Evolutionary conservation across 2,113 vertebrate species (phyloP), one percentile per base, ranked within the genome.

Genomic region (Nymphicus hollandicus): DNA sequence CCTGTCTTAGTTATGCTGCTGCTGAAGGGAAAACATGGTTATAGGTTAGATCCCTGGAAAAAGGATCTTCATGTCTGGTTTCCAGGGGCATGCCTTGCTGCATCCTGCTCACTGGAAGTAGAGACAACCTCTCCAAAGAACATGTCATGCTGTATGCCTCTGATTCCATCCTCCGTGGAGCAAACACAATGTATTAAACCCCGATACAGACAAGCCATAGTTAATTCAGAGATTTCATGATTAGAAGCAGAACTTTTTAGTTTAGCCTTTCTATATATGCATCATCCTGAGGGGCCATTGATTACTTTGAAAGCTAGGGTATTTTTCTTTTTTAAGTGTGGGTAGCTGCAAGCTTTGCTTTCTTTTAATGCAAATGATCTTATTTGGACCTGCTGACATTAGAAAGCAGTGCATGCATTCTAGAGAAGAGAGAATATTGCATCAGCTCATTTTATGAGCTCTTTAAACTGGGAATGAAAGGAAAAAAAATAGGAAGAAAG

Each of bases 351-450:
- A 94, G 46, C 72, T 84, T 86, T 84, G 68, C 72, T 92, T 88
- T 92, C 56, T 88, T 93, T 82, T 86, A 86, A 93, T 96, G 92
- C 69, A 95, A 94, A 96, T 96, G 13, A 91, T 64, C 49, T 89
- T 94, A 78, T 94, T 94, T 89, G 61, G 71, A 79, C 71, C 41
- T 94, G 91, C 91, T 96, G 93, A 88, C 79, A 60, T 76, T 58
- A 69, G 63, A 93, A 97, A 95, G 70, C 25, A 81, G 58, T 88
- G 86, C 68, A 93, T 46, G 82, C 60, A 33, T 72, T 96, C 79
- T 60, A 81, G 35, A 74, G 52, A 64, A 81, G 89, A 66, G 9
- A 81, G 61, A 81, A 58, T 80, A 79, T 81, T 91, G 41, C 15
- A 70, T 80, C 76, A 89, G 76, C 69, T 90, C 24, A 52, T 93